Percentiles rank a stretch among this genome's conserved stretches.
phyloP scores from a whole-genome alignment of 2,797 vertebrate genomes.

The Borostomias antarcticus region DNA sequence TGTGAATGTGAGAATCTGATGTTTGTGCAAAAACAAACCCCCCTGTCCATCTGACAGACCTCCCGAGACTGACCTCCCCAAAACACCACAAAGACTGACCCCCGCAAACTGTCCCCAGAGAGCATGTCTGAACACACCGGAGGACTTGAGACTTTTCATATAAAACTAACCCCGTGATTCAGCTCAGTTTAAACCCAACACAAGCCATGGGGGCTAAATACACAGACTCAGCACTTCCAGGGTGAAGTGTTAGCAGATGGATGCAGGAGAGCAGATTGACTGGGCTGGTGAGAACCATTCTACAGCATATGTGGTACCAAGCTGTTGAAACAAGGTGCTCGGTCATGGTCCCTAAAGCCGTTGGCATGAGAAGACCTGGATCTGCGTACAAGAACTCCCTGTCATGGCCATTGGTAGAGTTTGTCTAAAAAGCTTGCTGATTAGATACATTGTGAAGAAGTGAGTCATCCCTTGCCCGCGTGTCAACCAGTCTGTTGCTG shows the following conservation, averaged over 20 bases:
- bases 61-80: too few relatives aligned
- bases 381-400: not conserved
- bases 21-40: constrained; percentile 42
- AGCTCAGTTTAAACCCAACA: not conserved
- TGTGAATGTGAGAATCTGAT: constrained; percentile 42
- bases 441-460: not conserved
- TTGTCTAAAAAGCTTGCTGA: constrained; percentile 6
- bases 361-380: not conserved
- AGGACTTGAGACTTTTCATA: not conserved
- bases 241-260: not conserved
- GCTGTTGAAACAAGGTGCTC: not conserved
- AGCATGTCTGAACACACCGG: not conserved
- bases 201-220: not conserved
- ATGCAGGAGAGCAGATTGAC: constrained; percentile 3
- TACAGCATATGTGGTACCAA: not conserved
- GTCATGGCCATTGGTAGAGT: not conserved
- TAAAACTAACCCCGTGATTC: not conserved
- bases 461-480: not conserved
- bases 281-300: not conserved
- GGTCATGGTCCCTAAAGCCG: not conserved
- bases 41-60: not conserved
- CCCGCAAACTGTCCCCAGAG: not conserved
- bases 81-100: not conserved
- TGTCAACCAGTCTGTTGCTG: not conserved
- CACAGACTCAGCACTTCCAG: not conserved